phyloP scores from a whole-genome alignment of 2,888 invertebrate species.

The Acleris cristana region DNA sequence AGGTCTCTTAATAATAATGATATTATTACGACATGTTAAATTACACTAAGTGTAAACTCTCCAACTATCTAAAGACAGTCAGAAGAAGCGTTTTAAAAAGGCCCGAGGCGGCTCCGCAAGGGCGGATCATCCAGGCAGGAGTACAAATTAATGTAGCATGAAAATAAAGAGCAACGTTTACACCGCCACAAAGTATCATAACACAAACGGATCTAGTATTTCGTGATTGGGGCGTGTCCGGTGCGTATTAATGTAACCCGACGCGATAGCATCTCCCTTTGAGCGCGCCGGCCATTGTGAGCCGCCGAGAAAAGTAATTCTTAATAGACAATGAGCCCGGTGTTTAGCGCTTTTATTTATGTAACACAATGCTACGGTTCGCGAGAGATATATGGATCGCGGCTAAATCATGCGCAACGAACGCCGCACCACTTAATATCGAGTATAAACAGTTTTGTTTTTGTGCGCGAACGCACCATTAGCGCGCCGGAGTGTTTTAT shows the following conservation, averaged over 20 bases:
- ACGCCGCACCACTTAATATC: slow-evolving; percentile 39
- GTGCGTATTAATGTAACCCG: slow-evolving; percentile 76
- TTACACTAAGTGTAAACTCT: slow-evolving; percentile 4
- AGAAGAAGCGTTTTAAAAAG: slow-evolving; percentile 27
- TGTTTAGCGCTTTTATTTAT: slow-evolving; percentile 81
- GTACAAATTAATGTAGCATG: slow-evolving; percentile 59
- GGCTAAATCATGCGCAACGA: slow-evolving; percentile 50
- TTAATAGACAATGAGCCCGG: slow-evolving; percentile 79
- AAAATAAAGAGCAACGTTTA: slow-evolving; percentile 60
- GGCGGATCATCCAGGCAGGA: background rate
- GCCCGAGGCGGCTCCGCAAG: slow-evolving; percentile 10
- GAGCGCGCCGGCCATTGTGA: slow-evolving; percentile 77
- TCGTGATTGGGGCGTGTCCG: slow-evolving; percentile 77
- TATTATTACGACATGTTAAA: slow-evolving; percentile 5
- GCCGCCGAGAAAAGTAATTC: slow-evolving; percentile 77
- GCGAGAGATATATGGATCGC: slow-evolving; percentile 66
- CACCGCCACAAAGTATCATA: slow-evolving; percentile 56
- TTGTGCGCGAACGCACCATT: slow-evolving; percentile 33
- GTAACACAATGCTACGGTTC: slow-evolving; percentile 72
- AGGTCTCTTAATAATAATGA: background rate
- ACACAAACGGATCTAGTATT: slow-evolving; percentile 76
- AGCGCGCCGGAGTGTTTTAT: slow-evolving; percentile 27
- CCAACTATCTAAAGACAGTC: slow-evolving; percentile 25
- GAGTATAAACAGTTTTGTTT: slow-evolving; percentile 34
- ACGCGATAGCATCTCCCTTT: slow-evolving; percentile 74